These are phyloP conservation scores for Caenorhabditis uteleia DNA, from an alignment of 2,888 invertebrate species.

Conservation along the genomic window DNA sequence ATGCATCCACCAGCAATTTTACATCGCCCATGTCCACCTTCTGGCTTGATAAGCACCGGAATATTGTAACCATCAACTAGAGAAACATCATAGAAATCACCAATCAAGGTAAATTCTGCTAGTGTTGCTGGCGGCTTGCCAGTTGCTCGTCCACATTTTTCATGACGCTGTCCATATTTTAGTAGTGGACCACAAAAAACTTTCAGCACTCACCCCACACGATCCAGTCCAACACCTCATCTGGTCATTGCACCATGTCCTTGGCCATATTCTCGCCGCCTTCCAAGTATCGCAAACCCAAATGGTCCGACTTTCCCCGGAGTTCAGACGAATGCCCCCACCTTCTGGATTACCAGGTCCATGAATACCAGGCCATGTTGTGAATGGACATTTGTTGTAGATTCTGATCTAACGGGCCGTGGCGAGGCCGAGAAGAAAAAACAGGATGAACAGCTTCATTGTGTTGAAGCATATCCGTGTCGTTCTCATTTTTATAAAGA, in stretches of 20 bases:
- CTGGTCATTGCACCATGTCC: slow-evolving; percentile 51
- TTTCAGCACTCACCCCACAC: slow-evolving; percentile 27
- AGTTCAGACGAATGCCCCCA: slow-evolving; percentile 50
- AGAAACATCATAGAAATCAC: slow-evolving; percentile 73
- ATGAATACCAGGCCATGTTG: slow-evolving; percentile 59
- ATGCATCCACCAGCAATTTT: too few species aligned
- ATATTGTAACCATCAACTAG: slow-evolving; percentile 74
- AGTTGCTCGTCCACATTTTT: slow-evolving; percentile 68
- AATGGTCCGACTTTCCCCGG: slow-evolving; percentile 28
- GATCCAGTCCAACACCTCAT: slow-evolving; percentile 55
- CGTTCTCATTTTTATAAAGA: neutral
- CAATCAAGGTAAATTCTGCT: slow-evolving; percentile 71
- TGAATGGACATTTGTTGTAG: slow-evolving; percentile 54
- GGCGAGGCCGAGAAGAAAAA: slow-evolving; percentile 5
- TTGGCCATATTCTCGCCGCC: slow-evolving; percentile 52
- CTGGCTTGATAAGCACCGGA: slow-evolving; percentile 44
- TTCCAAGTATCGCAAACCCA: slow-evolving; percentile 48
- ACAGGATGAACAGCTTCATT: slow-evolving; percentile 13
- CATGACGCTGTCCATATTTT: slow-evolving; percentile 16
- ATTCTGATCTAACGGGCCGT: slow-evolving; percentile 12
- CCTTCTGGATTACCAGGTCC: slow-evolving; percentile 39
- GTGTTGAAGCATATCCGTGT: neutral
- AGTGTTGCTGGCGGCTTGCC: slow-evolving; percentile 72
- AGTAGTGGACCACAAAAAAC: neutral
- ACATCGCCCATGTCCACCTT: too few species aligned